These are phyloP conservation scores for Liopterus haemorrhoidalis DNA, from an alignment of 2,888 invertebrate genomes.

Conservation along the genomic window DNA sequence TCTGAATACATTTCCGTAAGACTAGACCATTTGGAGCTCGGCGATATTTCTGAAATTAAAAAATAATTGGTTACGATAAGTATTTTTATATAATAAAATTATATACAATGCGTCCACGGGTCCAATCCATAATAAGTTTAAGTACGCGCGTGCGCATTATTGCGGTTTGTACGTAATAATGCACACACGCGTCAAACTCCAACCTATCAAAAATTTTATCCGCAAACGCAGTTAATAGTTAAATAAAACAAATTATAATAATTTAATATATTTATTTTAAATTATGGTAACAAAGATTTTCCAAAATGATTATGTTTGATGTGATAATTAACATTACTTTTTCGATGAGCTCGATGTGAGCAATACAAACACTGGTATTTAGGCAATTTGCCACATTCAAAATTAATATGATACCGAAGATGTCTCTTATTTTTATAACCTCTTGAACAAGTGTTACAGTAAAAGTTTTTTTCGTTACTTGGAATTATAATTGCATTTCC, in stretches of 20 bases:
- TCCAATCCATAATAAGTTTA: no score
- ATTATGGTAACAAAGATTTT: not conserved
- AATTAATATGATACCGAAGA: not conserved
- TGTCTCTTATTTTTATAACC: constrained; percentile 5
- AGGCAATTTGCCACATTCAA: constrained; percentile 50
- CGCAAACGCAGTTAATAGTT: not conserved
- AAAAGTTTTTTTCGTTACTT: not conserved
- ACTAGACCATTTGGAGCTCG: not conserved
- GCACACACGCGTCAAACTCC: not conserved
- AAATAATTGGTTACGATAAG: constrained; percentile 1
- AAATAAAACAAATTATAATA: not conserved
- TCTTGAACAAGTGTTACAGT: constrained; percentile 6
- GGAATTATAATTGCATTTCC: no score
- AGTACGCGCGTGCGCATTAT: no score
- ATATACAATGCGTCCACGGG: no score
- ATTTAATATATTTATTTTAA: not conserved
- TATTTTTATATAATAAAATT: not conserved
- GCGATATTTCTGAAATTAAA: not conserved
- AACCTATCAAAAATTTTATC: not conserved
- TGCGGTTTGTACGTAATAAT: not conserved
- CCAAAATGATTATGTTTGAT: constrained; percentile 12
- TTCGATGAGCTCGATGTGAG: constrained; percentile 12
- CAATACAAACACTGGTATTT: constrained; percentile 50
- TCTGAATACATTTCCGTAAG: not conserved
- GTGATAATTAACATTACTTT: constrained; percentile 14